Base-by-base conservation (phyloP, 2,888 invertebrate species). In the Uropetala carovei region DNA sequence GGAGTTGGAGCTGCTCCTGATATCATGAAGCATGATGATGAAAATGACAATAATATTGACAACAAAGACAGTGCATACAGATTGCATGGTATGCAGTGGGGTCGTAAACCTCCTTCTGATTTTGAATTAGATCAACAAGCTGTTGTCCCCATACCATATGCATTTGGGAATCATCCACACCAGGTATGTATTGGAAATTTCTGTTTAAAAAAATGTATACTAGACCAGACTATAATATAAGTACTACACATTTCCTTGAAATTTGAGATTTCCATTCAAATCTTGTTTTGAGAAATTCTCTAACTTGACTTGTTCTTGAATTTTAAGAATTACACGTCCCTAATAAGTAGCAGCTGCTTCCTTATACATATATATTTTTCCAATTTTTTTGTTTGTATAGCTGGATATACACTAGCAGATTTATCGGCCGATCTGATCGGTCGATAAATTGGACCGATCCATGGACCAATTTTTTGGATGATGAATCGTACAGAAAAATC, bases 1-100 rank as follows among this genome's bases (percentile, higher is more conserved):
- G 89, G 89, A 11, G 89, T 89, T 64, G 89, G 89, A 43, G 89
- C 43, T n/a, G 89, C 89, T n/a, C 89, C 89, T 22, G 89, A 89
- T 56, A 43, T 89, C 43, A 64, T 89, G 89, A 89, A 89, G 68
- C 89, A 43, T 64, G 64, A 64, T n/a, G 89, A 89, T 27, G 89
- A 89, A 8, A 64, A 89, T 58, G 83, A 83, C 57, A 43, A 83
- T 27, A 22, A 16, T 8, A 83, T 56, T 56, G 89, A 89, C 27
- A 64, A 89, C 68, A 89, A 89, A 68, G 89, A 89, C n/a, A 60
- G 64, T 89, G 89, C 89, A 11, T 89, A 89, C 89, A 60, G n/a
- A 56, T 64, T 43, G 22, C 89, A 89, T n/a, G 64, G 60, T 1
- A 89, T 89, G 89, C 89, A 89, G 2, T 89, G 89, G 89, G 83